Evolutionary conservation across 53 echinoderm and acorn worm genomes (phyloP).

Genomic region (Apostichopus leukothele): DNA sequence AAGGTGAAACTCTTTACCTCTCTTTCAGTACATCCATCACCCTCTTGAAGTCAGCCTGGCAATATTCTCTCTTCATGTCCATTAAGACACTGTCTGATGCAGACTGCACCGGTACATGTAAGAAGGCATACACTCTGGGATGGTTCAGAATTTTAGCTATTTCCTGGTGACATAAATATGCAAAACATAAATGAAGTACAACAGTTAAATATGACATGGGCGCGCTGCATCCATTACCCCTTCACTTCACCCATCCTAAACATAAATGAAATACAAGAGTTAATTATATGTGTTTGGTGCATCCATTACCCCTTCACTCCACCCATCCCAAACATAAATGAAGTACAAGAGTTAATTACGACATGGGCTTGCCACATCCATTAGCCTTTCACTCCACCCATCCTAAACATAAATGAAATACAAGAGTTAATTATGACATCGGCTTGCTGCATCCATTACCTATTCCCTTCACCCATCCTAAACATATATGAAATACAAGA

Average conservation of each 20-base stretch:
- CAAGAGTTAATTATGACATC: neutral
- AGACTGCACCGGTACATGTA: slow-evolving; percentile 93
- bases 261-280: neutral
- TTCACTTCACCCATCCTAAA: neutral
- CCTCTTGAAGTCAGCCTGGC: slow-evolving; percentile 78
- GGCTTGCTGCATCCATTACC: too few species aligned
- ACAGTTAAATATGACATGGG: neutral
- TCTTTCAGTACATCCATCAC: slow-evolving; percentile 83
- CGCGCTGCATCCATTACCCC: too few species aligned
- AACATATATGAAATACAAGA: too few species aligned
- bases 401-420: neutral
- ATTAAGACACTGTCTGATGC: slow-evolving; percentile 86
- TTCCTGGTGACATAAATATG: slow-evolving; percentile 54
- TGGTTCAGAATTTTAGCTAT: slow-evolving; percentile 90
- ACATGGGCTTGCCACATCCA: too few species aligned
- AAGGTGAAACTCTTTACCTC: slow-evolving; percentile 53
- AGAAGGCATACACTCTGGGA: slow-evolving; percentile 88
- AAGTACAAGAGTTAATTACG: neutral
- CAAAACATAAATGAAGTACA: neutral
- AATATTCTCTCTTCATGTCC: slow-evolving; percentile 99
- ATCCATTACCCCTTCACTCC: too few species aligned
- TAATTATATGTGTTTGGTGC: neutral
- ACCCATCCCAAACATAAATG: neutral
- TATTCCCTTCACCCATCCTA: too few species aligned
- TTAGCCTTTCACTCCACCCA: too few species aligned